Percentiles rank a stretch among this genome's conserved stretches.
Conservation (phyloP, 2,797 vertebrate genomes). For the Rhinogobio ventralis region DNA sequence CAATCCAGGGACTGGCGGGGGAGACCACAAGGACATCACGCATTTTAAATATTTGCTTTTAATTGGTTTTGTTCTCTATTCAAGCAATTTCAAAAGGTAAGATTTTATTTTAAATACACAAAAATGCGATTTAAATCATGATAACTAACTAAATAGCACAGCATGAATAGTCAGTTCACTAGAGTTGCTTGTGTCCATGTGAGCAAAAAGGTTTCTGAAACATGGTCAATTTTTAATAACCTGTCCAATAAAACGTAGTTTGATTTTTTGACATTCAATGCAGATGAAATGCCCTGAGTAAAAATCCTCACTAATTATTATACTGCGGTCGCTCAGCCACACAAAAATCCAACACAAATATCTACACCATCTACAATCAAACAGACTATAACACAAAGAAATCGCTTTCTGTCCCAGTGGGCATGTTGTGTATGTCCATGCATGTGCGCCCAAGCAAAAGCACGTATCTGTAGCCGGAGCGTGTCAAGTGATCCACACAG, state of each 20-base stretch:
- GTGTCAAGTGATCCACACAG: constrained; percentile 54
- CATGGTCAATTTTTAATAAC: constrained; percentile 5
- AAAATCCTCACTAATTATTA: constrained; percentile 2
- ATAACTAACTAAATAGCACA: constrained; percentile 1
- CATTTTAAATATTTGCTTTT: constrained; percentile 21
- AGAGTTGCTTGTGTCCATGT: not conserved
- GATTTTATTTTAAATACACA: not conserved
- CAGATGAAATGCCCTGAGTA: not conserved
- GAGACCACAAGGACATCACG: constrained; percentile 7
- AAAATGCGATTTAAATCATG: not conserved
- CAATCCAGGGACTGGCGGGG: not conserved
- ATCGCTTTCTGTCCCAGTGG: constrained; percentile 28
- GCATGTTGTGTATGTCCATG: constrained; percentile 22
- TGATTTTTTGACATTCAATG: not conserved
- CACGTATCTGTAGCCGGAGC: constrained; percentile 28
- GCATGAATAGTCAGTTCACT: not conserved
- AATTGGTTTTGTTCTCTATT: constrained; percentile 1
- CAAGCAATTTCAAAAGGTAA: not conserved
- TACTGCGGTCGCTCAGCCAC: not conserved
- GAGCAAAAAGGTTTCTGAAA: not conserved
- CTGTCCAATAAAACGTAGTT: not conserved
- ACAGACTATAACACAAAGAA: constrained; percentile 29
- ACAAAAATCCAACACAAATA: constrained; percentile 28
- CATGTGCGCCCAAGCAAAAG: constrained; percentile 29
- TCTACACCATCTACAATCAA: constrained; percentile 33